These are phyloP conservation scores for Leptobrachium ailaonicum DNA, from an alignment of 2,113 vertebrate species.

Conservation along the genomic window DNA sequence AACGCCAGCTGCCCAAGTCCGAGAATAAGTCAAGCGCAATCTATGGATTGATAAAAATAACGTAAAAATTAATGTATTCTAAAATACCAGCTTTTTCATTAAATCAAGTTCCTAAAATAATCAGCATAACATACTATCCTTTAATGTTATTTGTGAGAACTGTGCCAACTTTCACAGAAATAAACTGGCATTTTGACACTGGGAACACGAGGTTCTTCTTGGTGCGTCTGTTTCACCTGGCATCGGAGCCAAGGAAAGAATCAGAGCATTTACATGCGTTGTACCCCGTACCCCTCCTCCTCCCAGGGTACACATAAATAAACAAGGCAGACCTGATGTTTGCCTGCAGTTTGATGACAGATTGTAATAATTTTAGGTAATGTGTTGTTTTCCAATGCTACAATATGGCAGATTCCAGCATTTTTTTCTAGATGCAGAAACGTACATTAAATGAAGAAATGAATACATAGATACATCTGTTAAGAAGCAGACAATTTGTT, in stretches of 20 bases:
- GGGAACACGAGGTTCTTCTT: constrained; percentile 30
- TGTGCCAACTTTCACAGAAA: constrained; percentile 42
- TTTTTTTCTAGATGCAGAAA: constrained; percentile 7
- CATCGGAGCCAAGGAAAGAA: constrained; percentile 19
- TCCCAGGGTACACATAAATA: constrained; percentile 31
- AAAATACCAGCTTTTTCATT: constrained; percentile 55
- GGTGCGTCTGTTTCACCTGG: constrained; percentile 38
- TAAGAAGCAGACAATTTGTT: not conserved
- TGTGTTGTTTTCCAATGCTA: constrained; percentile 7
- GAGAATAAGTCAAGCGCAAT: not conserved
- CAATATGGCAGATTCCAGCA: constrained; percentile 7
- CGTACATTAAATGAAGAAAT: not conserved
- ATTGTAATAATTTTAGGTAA: constrained; percentile 16
- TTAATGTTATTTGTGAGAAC: constrained; percentile 9
- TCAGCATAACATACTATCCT: constrained; percentile 40
- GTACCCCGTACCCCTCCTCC: constrained; percentile 12
- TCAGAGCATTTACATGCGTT: constrained; percentile 4
- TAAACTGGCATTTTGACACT: constrained; percentile 44
- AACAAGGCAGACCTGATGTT: constrained; percentile 25
- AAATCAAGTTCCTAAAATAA: constrained; percentile 52
- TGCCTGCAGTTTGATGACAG: constrained; percentile 1
- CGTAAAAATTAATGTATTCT: constrained; percentile 35
- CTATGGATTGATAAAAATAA: constrained; percentile 5
- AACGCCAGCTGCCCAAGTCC: too few species aligned
- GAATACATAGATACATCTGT: constrained; percentile 7